Base-by-base conservation (phyloP, 2,797 vertebrate species). In the Neosilurus hyrtlii region DNA sequence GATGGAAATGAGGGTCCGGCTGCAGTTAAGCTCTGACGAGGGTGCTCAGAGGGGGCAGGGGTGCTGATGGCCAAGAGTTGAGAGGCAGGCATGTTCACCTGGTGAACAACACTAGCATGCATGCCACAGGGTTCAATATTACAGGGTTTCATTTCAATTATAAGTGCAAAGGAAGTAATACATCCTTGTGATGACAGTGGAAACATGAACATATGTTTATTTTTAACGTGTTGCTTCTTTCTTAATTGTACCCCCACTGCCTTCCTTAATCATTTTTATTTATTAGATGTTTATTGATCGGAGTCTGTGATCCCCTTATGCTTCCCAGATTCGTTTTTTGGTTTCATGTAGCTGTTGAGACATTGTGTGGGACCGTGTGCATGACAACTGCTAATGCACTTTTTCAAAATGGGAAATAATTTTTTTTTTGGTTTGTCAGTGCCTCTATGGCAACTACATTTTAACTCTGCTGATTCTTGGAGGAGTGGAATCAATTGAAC, bases 381-480 rank as follows among this genome's bases (percentile, higher is more conserved):
- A 74, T 68, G 82, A 82, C 88, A 84, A 82, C 82, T 78, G 82
- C 85, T 80, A 67, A 80, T 77, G 72, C 85, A 78, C 56, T 83
- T 82, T 84, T 78, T 81, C 83, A 71, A 77, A 66, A 82, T 43
- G 62, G 16, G n/a, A 22, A 67, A 54, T 77, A 77, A 84, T 78
- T 87, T 76, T 71, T 85, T 43, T 88, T 85, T 75, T 78, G 84
- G 78, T 51, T 88, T 84, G 87, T 83, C 78, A 68, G 86, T 85
- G 86, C 85, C 88, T 85, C 90, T 91, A 94, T 92, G 91, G 92
- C 88, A 90, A 94, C 92, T 83, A 81, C 86, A 89, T 84, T 80
- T 77, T 65, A 35, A 86, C 65, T 52, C 16, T 80, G 83, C 76
- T 82, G 57, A 82, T 73, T 82, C 56, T 83, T 81, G 51, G 59